Evolutionary conservation across 1,140 invertebrate genomes (phyloP).

Genomic region (Planococcus citri): DNA sequence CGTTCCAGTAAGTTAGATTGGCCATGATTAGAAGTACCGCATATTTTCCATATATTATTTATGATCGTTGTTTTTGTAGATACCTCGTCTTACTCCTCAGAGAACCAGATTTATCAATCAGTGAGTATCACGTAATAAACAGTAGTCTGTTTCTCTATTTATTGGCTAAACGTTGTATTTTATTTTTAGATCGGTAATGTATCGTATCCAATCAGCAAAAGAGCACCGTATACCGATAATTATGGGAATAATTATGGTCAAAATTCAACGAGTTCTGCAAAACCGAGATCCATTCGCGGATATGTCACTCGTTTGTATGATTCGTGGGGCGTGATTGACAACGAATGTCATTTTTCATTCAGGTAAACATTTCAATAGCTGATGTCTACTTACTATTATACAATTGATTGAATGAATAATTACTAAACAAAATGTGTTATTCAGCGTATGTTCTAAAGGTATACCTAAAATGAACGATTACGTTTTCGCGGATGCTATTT

Average conservation of each 20-base stretch:
- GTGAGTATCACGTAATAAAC: not conserved
- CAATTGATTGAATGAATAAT: no score
- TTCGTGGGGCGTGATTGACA: not conserved
- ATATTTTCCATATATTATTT: not conserved
- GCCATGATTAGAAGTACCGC: no score
- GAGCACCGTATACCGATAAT: not conserved
- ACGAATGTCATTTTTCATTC: not conserved
- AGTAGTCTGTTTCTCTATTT: no score
- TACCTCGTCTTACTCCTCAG: not conserved
- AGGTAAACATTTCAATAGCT: not conserved
- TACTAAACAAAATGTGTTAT: no score
- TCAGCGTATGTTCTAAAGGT: not conserved
- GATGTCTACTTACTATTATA: no score
- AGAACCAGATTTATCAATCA: not conserved
- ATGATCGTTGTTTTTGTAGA: not conserved
- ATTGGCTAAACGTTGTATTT: no score
- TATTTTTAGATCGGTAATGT: not conserved
- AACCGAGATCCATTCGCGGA: not conserved
- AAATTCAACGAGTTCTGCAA: not conserved
- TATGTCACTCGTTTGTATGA: not conserved
- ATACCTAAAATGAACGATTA: not conserved
- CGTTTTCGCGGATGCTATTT: not conserved
- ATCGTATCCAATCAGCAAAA: not conserved
- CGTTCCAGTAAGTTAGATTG: not conserved
- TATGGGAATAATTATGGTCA: not conserved